These are phyloP conservation scores for Eonycteris spelaea DNA, from an alignment of 2,113 vertebrate genomes.

Conservation along the genomic window DNA sequence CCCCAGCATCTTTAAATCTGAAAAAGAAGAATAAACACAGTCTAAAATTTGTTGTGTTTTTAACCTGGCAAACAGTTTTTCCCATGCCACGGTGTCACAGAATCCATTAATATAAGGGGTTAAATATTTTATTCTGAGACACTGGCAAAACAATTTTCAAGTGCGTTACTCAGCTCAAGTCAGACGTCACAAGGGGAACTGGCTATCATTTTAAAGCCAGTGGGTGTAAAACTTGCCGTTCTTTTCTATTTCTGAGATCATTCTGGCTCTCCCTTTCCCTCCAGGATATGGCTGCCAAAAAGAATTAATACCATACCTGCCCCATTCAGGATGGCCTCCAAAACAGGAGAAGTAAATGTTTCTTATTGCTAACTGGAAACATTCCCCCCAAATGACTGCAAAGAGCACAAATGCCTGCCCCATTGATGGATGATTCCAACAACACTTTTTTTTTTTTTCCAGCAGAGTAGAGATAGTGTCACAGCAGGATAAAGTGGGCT, in stretches of 20 bases:
- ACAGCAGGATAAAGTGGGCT: neutral
- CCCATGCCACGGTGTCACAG: neutral
- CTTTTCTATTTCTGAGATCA: conserved; percentile 54
- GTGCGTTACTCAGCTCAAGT: conserved; percentile 34
- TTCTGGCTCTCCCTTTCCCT: conserved; percentile 57
- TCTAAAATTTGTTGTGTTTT: neutral
- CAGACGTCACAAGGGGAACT: conserved; percentile 24
- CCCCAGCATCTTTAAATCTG: neutral
- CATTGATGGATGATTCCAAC: conserved; percentile 46
- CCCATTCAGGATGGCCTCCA: conserved; percentile 32
- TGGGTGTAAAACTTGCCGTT: conserved; percentile 61
- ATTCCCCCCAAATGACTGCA: neutral
- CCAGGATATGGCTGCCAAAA: conserved; percentile 22
- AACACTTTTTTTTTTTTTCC: neutral
- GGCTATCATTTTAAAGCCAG: neutral
- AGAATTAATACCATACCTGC: conserved; percentile 62
- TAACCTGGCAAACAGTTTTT: neutral
- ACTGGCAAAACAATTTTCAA: neutral
- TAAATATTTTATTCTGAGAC: conserved; percentile 21
- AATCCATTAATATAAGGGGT: neutral
- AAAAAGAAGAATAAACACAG: neutral
- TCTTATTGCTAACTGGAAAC: conserved; percentile 21
- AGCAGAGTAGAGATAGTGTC: neutral
- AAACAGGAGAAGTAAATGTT: conserved; percentile 51
- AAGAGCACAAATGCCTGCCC: neutral